Base-by-base conservation (phyloP, 2,113 vertebrate species). In the Corvus moneduloides region DNA sequence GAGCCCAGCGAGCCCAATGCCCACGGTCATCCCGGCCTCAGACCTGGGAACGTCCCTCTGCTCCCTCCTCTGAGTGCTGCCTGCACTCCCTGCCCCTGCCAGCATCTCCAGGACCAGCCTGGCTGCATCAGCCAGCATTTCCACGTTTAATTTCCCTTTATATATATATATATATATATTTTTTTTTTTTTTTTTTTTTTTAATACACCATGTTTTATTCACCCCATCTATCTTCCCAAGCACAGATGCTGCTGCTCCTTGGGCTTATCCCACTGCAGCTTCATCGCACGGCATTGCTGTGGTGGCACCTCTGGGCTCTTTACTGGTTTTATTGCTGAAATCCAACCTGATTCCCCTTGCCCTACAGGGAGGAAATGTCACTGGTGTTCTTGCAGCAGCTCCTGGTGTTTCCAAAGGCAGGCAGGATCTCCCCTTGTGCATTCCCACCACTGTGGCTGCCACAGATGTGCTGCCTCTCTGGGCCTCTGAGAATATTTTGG, bases 111-210 rank as follows among this genome's bases (percentile, higher is more conserved):
- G 43, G 49, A 82, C 61, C 79, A 28, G 59, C 74, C 54, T 41
- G 55, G 18, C 56, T 72, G 48, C 54, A 9, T 10, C 61, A 52
- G 82, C 26, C 23, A 24, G 27, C 54, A 7, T 44, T 64, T 24
- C n/a, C 49, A 17, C 4, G 0, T 41, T 71, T 44, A 5, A 49
- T 71, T 82, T 66, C 13, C n/a, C 13, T 82, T 43, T 37, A 3
- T 28, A 1, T 5, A 1, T 12, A 1, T 19, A 2, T 7, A 2
- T 14, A 20, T 46, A 46, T 46, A 19, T 37, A 37, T 37, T 5
- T 37, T 4, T 37, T 37, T 37, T 37, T 8, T 24, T 3, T 33
- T n/a, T n/a, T n/a, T n/a, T 21, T 3, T 3, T 41, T 37, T 9
- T 2, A 72, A 30, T 16, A 22, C 3, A 27, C 2, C 1, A 2